A percentile compares a stretch with the other conserved stretches of the same genome.
These are phyloP conservation scores for Xenops minutus DNA, from an alignment of 2,797 vertebrate genomes.

Conservation along the genomic window DNA sequence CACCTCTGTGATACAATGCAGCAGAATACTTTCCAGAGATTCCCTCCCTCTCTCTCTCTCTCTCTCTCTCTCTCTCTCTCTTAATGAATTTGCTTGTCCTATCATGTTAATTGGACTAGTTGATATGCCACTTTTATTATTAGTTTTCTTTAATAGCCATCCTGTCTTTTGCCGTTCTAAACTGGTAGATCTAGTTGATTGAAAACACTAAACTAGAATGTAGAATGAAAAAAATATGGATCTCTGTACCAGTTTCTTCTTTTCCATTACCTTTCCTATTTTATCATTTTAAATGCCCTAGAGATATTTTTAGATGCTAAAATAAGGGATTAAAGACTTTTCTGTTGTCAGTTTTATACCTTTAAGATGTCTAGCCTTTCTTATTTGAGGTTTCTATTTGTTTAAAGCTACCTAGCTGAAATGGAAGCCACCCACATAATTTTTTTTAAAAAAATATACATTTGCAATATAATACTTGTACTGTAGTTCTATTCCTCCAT, in stretches of 20 bases:
- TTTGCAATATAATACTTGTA: conserved; percentile 12
- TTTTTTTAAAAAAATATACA: conserved; percentile 26
- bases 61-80: neutral
- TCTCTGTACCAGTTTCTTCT: neutral
- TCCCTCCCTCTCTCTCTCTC: neutral
- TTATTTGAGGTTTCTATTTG: conserved; percentile 1
- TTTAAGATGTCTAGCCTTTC: neutral
- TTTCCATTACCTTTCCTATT: neutral
- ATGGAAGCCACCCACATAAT: conserved; percentile 15
- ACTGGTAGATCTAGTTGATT: neutral
- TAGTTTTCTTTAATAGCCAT: neutral
- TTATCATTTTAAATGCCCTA: neutral
- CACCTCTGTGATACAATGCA: neutral
- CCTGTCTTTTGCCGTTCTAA: neutral
- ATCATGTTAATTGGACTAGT: neutral
- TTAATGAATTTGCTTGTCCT: neutral
- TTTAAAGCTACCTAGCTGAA: conserved; percentile 26
- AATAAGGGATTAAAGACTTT: conserved; percentile 15
- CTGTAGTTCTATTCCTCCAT: conserved; percentile 3
- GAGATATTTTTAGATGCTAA: conserved; percentile 6
- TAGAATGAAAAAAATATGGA: neutral
- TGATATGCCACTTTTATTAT: neutral
- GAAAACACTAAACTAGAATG: neutral
- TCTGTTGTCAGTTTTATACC: neutral
- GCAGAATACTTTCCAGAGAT: neutral